Base-by-base conservation (phyloP, 2,888 invertebrate genomes). In the Tinea trinotella region DNA sequence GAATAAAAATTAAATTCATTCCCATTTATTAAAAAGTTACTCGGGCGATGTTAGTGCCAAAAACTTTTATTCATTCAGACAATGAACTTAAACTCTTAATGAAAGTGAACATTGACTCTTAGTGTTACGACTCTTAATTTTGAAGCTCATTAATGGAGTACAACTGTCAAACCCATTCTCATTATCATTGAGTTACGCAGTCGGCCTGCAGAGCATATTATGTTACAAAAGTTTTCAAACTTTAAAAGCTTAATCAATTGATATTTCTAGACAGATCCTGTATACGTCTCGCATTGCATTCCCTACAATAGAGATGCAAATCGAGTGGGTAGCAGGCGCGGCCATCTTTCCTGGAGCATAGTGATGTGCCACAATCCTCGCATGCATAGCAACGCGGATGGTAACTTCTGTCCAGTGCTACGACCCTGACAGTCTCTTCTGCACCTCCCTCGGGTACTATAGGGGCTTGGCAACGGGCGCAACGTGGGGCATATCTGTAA, bases 271-370 rank as follows among this genome's bases (percentile, higher is more conserved):
- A 97, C 40, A 98, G 87, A 50, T 93, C 92, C 75, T 97, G 97
- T 22, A 98, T 97, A 55, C 98, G 90, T 62, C 93, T 91, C 1
- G 97, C 97, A 73, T 99, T 99, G 76, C 99, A 99, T 67, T 94
- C 93, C 74, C 96, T 95, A 74, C 99, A 99, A 57, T 98, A 89
- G 12, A 99, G 93, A 71, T 98, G 98, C 63, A 94, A 95, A 69
- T 99, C 99, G 5, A 99, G 83, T 0, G 99, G 99, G 77, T 98
- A 99, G 76, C 99, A 99, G 4, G 98, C 98, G 13, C 94, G 89
- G 0, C 98, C 98, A 75, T 98, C 98, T 10, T 96, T 93, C 70
- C 98, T 93, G 0, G 96, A 96, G 9, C 97, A 97, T 35, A 99
- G 84, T 9, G 95, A 89, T 13, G 96, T 84, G 0, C 93, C 95